Conservation (phyloP, 2,797 vertebrate genomes). For the Melanotaenia parkinsoni region DNA sequence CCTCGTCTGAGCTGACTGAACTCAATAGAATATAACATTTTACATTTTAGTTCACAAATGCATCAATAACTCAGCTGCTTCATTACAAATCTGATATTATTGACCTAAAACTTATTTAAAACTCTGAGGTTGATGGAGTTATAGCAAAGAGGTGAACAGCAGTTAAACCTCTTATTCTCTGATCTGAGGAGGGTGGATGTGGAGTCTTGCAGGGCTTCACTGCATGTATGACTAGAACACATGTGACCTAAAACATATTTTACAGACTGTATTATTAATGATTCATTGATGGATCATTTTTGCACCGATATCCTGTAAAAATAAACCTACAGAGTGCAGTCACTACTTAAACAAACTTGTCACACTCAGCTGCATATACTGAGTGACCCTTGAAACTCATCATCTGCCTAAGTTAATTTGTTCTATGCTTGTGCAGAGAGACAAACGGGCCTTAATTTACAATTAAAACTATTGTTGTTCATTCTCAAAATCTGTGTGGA, state of each 20-base stretch:
- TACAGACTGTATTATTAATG: conserved; percentile 56
- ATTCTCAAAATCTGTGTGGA: conserved; percentile 16
- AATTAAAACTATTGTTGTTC: conserved; percentile 6
- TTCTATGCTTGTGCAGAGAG: conserved; percentile 21
- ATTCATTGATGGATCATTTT: conserved; percentile 62
- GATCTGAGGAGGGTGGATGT: conserved; percentile 21
- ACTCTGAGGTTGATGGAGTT: conserved; percentile 18
- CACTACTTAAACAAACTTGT: conserved; percentile 39
- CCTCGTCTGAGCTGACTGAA: conserved; percentile 21
- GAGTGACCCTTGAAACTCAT: conserved; percentile 53
- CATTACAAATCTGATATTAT: conserved; percentile 17
- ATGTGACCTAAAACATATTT: conserved; percentile 3
- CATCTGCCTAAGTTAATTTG: conserved; percentile 51
- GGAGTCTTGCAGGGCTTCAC: not conserved
- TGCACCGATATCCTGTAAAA: conserved; percentile 61
- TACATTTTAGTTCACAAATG: conserved; percentile 15
- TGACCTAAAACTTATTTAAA: conserved; percentile 24
- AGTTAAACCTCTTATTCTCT: conserved; percentile 29
- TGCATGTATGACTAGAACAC: conserved; percentile 7
- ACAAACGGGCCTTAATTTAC: not conserved
- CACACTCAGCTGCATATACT: conserved; percentile 36
- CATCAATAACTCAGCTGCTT: conserved; percentile 22
- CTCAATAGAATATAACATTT: conserved; percentile 19
- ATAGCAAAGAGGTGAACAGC: conserved; percentile 27
- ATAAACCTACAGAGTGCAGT: conserved; percentile 65